Conservation (phyloP, 1,140 invertebrate species). For the Drosophila aff. region DNA sequence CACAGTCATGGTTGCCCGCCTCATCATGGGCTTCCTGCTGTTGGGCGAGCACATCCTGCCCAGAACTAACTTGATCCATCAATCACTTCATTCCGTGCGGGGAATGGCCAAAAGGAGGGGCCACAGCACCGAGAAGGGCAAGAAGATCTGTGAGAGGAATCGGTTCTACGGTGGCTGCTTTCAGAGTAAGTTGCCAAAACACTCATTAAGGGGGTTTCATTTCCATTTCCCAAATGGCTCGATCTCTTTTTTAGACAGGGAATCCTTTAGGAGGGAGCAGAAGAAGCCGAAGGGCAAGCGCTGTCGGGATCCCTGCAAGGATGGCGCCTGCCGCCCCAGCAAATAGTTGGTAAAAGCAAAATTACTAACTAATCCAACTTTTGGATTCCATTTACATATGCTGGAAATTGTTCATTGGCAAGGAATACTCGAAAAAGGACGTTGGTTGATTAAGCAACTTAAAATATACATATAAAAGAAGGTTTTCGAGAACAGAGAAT, state of each 20-base stretch:
- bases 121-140: conserved; percentile 17
- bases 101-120: conserved; percentile 26
- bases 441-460: background rate
- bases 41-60: conserved; percentile 10
- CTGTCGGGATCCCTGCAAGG: conserved; percentile 36
- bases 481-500: background rate
- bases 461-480: background rate
- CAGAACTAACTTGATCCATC: background rate
- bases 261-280: conserved; percentile 5
- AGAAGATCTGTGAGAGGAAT: conserved; percentile 4
- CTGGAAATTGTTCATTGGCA: background rate
- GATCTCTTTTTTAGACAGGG: background rate
- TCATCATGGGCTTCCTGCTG: conserved; percentile 9
- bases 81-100: conserved; percentile 3
- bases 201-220: background rate
- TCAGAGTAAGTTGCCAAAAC: conserved; percentile 28
- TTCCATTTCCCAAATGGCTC: background rate
- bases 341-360: conserved; percentile 8
- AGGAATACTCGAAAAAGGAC: too few species aligned
- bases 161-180: conserved; percentile 46
- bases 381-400: background rate
- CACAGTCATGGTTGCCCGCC: conserved; percentile 8
- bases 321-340: conserved; percentile 33
- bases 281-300: conserved; percentile 13
- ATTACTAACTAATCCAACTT: background rate